Percentiles rank a stretch among this genome's conserved stretches.
Evolutionary conservation across 2,113 vertebrate species (phyloP).

Genomic region (Indicator maculatus): DNA sequence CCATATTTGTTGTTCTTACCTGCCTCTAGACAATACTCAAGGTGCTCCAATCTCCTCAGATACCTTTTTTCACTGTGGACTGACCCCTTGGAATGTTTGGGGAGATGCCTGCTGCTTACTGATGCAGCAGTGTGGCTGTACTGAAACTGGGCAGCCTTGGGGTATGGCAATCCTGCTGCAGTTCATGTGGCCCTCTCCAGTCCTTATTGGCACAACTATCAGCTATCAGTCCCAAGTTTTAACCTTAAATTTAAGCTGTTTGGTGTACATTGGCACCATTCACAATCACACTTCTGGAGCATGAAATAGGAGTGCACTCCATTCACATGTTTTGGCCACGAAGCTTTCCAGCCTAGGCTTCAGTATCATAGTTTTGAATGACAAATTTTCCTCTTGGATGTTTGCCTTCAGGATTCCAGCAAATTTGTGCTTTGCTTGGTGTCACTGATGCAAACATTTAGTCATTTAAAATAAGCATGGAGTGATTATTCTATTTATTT

Average conservation of each 20-base stretch:
- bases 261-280: not conserved
- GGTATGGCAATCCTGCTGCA: fast-evolving
- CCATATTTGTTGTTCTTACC: not conserved
- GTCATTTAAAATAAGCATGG: not conserved
- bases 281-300: not conserved
- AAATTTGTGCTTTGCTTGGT: not conserved
- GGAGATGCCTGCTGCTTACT: fast-evolving
- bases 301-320: not conserved
- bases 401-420: fast-evolving
- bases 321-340: fast-evolving
- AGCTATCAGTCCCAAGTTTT: not conserved
- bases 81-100: not conserved
- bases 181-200: not conserved
- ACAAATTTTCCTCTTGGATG: not conserved
- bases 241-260: not conserved
- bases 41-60: not conserved
- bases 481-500: slow-evolving; percentile 33
- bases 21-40: not conserved
- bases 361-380: not conserved
- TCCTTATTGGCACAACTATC: not conserved
- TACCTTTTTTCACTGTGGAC: not conserved
- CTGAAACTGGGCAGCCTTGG: fast-evolving
- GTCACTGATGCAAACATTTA: not conserved
- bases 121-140: fast-evolving
- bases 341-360: not conserved